A percentile compares a stretch with the other conserved stretches of the same genome.
Conservation (phyloP, 2,888 invertebrate species). For the Drosophila planitibia region DNA sequence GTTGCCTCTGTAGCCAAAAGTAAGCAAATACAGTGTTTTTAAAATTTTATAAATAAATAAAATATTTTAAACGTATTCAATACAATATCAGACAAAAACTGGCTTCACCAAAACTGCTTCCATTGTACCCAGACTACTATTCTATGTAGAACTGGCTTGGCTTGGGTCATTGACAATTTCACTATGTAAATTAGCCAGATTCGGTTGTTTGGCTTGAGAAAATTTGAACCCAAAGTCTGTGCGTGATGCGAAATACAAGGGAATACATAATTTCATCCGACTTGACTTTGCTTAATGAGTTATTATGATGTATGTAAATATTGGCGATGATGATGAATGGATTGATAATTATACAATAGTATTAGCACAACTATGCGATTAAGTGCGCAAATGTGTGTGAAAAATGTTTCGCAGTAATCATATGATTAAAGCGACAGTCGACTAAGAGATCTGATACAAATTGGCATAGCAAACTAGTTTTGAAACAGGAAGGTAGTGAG, state of each 20-base stretch:
- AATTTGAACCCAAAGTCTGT: constrained; percentile 26
- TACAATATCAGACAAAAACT: constrained; percentile 21
- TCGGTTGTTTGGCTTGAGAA: constrained; percentile 28
- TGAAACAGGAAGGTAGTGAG: constrained; percentile 29
- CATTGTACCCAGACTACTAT: not conserved
- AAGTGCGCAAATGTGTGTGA: constrained; percentile 26
- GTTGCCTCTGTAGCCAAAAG: not conserved
- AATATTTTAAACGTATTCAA: constrained; percentile 65
- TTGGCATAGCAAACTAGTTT: constrained; percentile 25
- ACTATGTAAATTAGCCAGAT: constrained; percentile 65
- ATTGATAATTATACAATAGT: constrained; percentile 34
- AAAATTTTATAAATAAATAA: not conserved
- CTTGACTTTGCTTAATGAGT: constrained; percentile 43
- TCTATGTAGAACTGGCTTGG: constrained; percentile 3
- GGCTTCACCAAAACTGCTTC: not conserved
- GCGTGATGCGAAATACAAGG: constrained; percentile 20
- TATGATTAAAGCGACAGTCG: constrained; percentile 20
- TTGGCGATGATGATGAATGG: constrained; percentile 9
- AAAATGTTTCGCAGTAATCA: constrained; percentile 10
- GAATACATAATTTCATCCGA: constrained; percentile 35
- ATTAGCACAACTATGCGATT: constrained; percentile 22
- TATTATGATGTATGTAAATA: constrained; percentile 18
- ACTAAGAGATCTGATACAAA: constrained; percentile 10
- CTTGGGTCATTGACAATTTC: constrained; percentile 52
- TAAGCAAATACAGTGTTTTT: not conserved